Evolutionary conservation across 1,140 invertebrate species (phyloP).

Genomic region (Lepidostoma basale): DNA sequence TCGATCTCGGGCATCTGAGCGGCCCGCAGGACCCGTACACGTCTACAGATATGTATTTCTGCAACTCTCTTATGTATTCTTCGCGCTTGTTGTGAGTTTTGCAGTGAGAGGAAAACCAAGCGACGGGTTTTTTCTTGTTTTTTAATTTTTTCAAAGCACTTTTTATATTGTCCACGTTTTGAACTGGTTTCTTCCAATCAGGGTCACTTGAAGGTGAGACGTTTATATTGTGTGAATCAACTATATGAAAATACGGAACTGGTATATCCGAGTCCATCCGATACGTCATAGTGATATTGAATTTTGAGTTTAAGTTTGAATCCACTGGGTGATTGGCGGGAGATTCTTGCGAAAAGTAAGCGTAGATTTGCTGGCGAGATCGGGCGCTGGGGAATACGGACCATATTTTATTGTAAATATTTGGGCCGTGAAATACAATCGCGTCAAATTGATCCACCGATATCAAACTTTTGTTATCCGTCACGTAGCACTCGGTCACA

Average conservation of each 20-base stretch:
- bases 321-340: slow-evolving; percentile 49
- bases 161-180: neutral
- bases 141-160: slow-evolving; percentile 11
- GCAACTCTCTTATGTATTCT: slow-evolving; percentile 60
- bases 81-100: slow-evolving; percentile 60
- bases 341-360: slow-evolving; percentile 43
- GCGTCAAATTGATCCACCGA: slow-evolving; percentile 51
- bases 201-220: slow-evolving; percentile 45
- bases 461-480: slow-evolving; percentile 26
- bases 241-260: slow-evolving; percentile 64
- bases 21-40: slow-evolving; percentile 69
- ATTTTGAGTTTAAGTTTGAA: slow-evolving; percentile 48
- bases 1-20: slow-evolving; percentile 48
- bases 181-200: slow-evolving; percentile 30
- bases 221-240: slow-evolving; percentile 43
- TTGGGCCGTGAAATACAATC: slow-evolving; percentile 52
- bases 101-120: slow-evolving; percentile 71
- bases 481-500: slow-evolving; percentile 29
- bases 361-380: slow-evolving; percentile 30
- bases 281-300: slow-evolving; percentile 68
- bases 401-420: slow-evolving; percentile 45
- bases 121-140: slow-evolving; percentile 56
- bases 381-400: slow-evolving; percentile 1
- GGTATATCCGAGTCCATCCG: slow-evolving; percentile 68
- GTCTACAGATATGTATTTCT: slow-evolving; percentile 66